Base-by-base conservation (phyloP, 2,797 vertebrate species). In the Sphenodon punctatus region DNA sequence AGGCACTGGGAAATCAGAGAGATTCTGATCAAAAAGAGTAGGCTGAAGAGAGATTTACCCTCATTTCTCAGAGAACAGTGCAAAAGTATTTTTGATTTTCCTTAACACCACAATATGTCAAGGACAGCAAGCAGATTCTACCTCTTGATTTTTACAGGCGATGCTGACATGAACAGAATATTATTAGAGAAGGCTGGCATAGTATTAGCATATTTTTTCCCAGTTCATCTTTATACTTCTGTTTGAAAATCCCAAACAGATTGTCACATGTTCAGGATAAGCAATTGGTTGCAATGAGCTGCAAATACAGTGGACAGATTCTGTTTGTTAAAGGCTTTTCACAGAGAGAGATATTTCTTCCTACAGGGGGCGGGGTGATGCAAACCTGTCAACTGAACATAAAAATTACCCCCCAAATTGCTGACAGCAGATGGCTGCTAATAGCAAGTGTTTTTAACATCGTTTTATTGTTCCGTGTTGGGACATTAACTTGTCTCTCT, bases 381-480 rank as follows among this genome's bases (percentile, higher is more conserved):
- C 87, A 90, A 88, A 92, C 49, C 89, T 92, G 93, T 93, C 89
- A 94, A 59, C 82, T 80, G 71, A 88, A 91, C 84, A 84, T 90
- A 93, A 91, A 94, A 87, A 93, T 94, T 92, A 76, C 84, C 85
- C 85, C 89, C 63, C 83, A 65, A 88, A 88, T 60, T 87, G 89
- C 77, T 84, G 79, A 83, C 58, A 92, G 45, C 94, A 95, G 93
- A 92, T 95, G 94, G 91, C 81, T 70, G 82, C 89, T 95, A 92
- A 95, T 92, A 88, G 92, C 89, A 90, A 94, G 80, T 92, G 89
- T 93, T 95, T 92, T 92, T 92, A 95, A 91, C 78, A 45, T 75
- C 76, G 73, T 79, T 93, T 93, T 94, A 94, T 94, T 92, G 86
- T 91, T 88, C 92, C 78, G 67, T 82, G 82, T 78, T 93, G 93